Evolutionary conservation across 2,797 vertebrate species (phyloP).

Genomic region (Pseudochromis fuscus): DNA sequence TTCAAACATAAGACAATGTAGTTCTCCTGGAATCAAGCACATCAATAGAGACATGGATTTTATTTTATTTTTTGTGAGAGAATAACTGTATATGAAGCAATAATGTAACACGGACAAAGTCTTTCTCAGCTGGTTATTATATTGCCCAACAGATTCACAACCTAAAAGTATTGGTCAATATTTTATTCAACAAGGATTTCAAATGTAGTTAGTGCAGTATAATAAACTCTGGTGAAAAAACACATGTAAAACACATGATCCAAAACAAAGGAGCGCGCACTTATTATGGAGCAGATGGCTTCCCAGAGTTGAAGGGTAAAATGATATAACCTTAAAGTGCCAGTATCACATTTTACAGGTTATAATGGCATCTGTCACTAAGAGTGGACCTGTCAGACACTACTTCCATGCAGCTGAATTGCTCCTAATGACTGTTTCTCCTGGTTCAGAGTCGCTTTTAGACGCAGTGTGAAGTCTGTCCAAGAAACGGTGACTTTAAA

Average conservation of each 20-base stretch:
- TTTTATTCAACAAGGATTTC: constrained; percentile 22
- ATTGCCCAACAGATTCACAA: not conserved
- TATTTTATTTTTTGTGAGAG: constrained; percentile 27
- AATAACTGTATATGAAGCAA: constrained; percentile 17
- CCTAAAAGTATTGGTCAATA: constrained; percentile 14
- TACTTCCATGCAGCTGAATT: constrained; percentile 84
- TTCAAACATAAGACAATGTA: constrained; percentile 41
- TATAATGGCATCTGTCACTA: constrained; percentile 87
- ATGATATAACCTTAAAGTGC: constrained; percentile 86
- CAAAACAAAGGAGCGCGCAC: constrained; percentile 62
- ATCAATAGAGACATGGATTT: constrained; percentile 6
- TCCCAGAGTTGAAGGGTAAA: constrained; percentile 77
- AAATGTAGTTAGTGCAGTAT: constrained; percentile 12
- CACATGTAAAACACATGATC: constrained; percentile 48
- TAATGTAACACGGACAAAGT: constrained; percentile 8
- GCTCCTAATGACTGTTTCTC: constrained; percentile 84
- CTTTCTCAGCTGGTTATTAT: not conserved
- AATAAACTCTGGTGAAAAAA: constrained; percentile 37
- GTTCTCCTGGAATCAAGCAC: constrained; percentile 23
- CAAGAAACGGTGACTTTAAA: constrained; percentile 75
- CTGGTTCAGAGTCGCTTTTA: constrained; percentile 79
- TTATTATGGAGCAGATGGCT: constrained; percentile 75
- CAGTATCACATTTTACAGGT: constrained; percentile 86
- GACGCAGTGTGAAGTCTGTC: constrained; percentile 71
- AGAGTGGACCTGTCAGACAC: constrained; percentile 84